Evolutionary conservation across 2,797 vertebrate genomes (phyloP).

Genomic region (Sebastes dallii): DNA sequence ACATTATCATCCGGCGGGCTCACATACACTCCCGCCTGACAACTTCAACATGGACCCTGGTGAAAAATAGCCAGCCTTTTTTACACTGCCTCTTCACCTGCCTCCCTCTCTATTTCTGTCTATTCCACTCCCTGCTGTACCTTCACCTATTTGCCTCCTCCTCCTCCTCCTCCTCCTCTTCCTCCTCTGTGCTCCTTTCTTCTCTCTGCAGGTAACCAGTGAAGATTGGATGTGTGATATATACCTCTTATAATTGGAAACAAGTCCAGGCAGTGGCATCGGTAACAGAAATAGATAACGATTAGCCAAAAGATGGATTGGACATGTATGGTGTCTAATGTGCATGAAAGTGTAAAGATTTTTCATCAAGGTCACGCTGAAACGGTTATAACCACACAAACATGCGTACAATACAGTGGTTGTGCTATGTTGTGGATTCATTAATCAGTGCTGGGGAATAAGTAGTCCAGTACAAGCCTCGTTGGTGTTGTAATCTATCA

Average conservation of each 20-base stretch:
- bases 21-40: constrained; percentile 92
- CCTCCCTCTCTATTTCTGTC: constrained; percentile 50
- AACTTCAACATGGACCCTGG: constrained; percentile 91
- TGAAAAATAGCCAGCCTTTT: constrained; percentile 77
- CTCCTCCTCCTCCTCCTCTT: constrained; percentile 10
- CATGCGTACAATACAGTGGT: constrained; percentile 27
- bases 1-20: constrained; percentile 97
- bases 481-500: constrained; percentile 39
- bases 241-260: constrained; percentile 68
- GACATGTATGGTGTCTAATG: constrained; percentile 64
- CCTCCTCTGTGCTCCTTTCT: constrained; percentile 31
- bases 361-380: constrained; percentile 68
- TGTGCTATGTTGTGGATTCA: constrained; percentile 42
- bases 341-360: constrained; percentile 70
- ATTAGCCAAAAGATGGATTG: constrained; percentile 67
- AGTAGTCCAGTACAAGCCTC: constrained; percentile 21
- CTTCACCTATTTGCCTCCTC: constrained; percentile 30
- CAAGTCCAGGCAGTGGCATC: constrained; percentile 45
- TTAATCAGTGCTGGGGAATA: constrained; percentile 44
- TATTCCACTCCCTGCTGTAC: constrained; percentile 58
- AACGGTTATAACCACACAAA: constrained; percentile 62
- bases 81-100: constrained; percentile 49
- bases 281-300: constrained; percentile 58
- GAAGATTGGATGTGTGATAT: constrained; percentile 62
- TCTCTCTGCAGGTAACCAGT: constrained; percentile 58